These are phyloP conservation scores for Sceliomorpha sp. DNA, from an alignment of 2,888 invertebrate species.

Conservation along the genomic window DNA sequence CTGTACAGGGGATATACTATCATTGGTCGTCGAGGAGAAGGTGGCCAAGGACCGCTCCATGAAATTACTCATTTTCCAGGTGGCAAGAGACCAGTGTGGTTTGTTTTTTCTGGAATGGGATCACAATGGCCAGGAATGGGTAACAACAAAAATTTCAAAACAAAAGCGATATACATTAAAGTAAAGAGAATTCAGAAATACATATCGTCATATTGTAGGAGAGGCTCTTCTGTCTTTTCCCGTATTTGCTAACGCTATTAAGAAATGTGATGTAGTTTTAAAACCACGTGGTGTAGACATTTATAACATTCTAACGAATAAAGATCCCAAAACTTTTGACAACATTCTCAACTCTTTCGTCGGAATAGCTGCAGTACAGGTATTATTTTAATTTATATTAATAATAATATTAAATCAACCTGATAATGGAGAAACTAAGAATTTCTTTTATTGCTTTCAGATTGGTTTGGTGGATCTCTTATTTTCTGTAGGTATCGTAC, in stretches of 20 bases:
- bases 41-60: conserved; percentile 78
- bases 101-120: conserved; percentile 95
- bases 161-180: no score
- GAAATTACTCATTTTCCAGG: conserved; percentile 85
- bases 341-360: conserved; percentile 87
- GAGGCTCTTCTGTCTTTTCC: conserved; percentile 85
- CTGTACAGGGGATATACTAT: conserved; percentile 89
- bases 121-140: conserved; percentile 95
- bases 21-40: conserved; percentile 71
- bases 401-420: conserved; percentile 6
- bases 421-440: neutral
- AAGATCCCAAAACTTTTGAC: conserved; percentile 84
- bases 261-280: conserved; percentile 82
- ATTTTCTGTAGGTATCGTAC: conserved; percentile 82
- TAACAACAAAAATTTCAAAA: conserved; percentile 40
- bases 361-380: conserved; percentile 86
- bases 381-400: conserved; percentile 60
- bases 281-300: conserved; percentile 84
- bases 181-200: conserved; percentile 1
- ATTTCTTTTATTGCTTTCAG: conserved; percentile 62
- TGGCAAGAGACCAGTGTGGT: conserved; percentile 88
- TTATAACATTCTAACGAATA: conserved; percentile 83
- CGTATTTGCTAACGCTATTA: conserved; percentile 85
- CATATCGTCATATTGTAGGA: conserved; percentile 84
- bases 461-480: conserved; percentile 86